Evolutionary conservation across 2,797 vertebrate genomes (phyloP).

Genomic region (Linurgus olivaceus): DNA sequence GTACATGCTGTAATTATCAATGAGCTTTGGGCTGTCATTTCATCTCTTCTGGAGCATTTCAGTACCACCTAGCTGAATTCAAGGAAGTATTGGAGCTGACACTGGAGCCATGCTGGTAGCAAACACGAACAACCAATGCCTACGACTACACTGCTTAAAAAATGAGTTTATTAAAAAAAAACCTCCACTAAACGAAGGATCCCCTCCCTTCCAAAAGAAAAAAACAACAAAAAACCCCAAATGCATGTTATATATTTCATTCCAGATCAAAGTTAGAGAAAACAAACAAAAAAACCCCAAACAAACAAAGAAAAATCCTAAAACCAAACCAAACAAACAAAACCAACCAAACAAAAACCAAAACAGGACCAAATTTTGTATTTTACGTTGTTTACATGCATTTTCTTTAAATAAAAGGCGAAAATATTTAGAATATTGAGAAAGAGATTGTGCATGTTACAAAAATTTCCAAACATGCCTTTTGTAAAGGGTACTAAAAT

Average conservation of each 20-base stretch:
- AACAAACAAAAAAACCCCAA: neutral
- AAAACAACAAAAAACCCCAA: neutral
- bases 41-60: neutral
- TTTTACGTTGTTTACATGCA: neutral
- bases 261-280: neutral
- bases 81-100: neutral
- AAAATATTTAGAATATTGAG: neutral
- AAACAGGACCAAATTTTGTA: neutral
- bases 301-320: neutral
- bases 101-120: neutral
- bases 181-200: neutral
- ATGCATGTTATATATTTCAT: neutral
- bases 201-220: neutral
- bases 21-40: neutral
- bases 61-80: neutral
- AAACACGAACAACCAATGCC: neutral
- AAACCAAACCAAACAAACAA: neutral
- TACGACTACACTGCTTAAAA: neutral
- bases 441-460: fast-evolving
- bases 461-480: neutral
- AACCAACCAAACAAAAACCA: neutral
- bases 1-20: neutral
- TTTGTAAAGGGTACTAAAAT: neutral
- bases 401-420: neutral
- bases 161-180: neutral